phyloP scores from a whole-genome alignment of 2,797 vertebrate species.

The Manis javanica region DNA sequence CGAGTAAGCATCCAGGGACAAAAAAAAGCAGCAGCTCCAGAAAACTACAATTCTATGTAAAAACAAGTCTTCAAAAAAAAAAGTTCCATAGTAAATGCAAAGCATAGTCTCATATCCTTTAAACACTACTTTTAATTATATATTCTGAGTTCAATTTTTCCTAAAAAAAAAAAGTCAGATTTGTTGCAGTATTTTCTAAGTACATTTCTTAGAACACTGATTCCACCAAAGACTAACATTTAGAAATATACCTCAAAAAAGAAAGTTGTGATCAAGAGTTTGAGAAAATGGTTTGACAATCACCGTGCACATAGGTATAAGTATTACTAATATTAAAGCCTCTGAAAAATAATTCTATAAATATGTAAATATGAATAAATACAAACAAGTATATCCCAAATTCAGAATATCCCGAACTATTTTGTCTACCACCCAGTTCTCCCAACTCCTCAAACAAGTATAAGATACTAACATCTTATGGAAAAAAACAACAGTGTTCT shows the following conservation, averaged over 20 bases:
- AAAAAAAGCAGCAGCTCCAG: neutral
- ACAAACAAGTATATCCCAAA: neutral
- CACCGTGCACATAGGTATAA: neutral
- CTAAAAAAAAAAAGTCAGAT: constrained; percentile 18
- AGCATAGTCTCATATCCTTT: neutral
- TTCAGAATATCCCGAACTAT: neutral
- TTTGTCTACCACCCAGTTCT: neutral
- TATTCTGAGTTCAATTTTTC: neutral
- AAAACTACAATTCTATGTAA: constrained; percentile 44
- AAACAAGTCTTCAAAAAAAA: neutral
- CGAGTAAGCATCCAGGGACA: neutral
- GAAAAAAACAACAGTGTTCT: neutral
- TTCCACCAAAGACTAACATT: neutral
- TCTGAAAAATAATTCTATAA: constrained; percentile 17
- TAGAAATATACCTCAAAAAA: constrained; percentile 44
- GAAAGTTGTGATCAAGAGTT: constrained; percentile 2
- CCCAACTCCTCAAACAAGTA: neutral
- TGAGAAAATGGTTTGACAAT: constrained; percentile 14
- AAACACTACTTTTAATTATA: constrained; percentile 33
- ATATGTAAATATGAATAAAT: neutral
- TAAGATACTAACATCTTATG: neutral
- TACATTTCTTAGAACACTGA: constrained; percentile 32
- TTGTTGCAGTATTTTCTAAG: neutral
- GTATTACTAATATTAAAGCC: constrained; percentile 1
- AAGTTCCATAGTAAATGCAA: constrained; percentile 20